Base-by-base conservation (phyloP, 2,888 invertebrate species). In the Nycteola revayana region DNA sequence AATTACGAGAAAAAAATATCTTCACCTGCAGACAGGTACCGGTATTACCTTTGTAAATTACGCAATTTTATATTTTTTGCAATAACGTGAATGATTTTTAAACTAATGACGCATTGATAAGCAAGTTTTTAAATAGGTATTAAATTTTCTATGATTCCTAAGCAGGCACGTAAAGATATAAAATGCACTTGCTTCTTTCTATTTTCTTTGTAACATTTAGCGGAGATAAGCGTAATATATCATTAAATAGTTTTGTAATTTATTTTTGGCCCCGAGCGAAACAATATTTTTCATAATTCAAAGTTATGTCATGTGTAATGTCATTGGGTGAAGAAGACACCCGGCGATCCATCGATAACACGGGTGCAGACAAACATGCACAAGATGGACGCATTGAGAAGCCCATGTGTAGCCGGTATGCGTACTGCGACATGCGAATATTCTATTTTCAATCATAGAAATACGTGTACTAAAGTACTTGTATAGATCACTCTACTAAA, bases 311-410 rank as follows among this genome's bases (percentile, higher is more conserved):
- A 57, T 31, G 5, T 10, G 20, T 29, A 37, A 32, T 38, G 54
- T 49, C 54, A 49, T 10, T 8, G 2, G 23, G 17, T 31, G 32
- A 9, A 30, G 27, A 9, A 18, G 37, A 29, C 6, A 10, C 28
- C 28, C 21, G 17, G 10, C n/a, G n/a, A 25, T 36, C 24, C 9
- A 3, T 40, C 7, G 10, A 27, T 34, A 28, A 25, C 24, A 25
- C 25, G 25, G 22, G 39, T 46, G 32, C 42, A 41, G 29, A 25
- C 20, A 46, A 45, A 48, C 39, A 60, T 64, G 57, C 60, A 73
- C 74, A 81, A 81, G 66, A 85, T 83, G 82, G 81, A 73, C 60
- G 75, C 69, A 63, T 56, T 62, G 60, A 49, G 49, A 65, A 63
- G 50, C 51, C 62, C 80, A 77, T 75, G 73, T 66, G 62, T 66